phyloP scores from a whole-genome alignment of 2,113 vertebrate species.

The Pelmatolapia mariae region DNA sequence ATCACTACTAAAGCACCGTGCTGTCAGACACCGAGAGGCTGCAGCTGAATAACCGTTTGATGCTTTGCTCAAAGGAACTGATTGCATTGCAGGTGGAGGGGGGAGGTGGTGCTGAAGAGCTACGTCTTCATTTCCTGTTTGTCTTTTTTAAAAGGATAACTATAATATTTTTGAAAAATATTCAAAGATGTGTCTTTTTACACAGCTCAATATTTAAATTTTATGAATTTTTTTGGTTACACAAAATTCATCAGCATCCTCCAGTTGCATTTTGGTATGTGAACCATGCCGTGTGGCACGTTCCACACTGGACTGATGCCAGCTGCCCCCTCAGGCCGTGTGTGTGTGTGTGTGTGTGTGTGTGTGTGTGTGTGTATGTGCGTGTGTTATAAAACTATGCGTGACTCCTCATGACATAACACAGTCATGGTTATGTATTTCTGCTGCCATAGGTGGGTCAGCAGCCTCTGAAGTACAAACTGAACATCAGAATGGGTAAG shows the following conservation, averaged over 20 bases:
- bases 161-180: neutral
- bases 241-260: neutral
- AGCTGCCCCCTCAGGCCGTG: neutral
- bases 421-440: neutral
- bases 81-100: neutral
- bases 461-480: neutral
- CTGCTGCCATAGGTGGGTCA: neutral
- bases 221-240: neutral
- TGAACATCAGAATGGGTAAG: neutral
- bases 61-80: neutral
- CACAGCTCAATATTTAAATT: neutral
- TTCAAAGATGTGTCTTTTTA: neutral
- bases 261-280: neutral
- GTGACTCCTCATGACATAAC: neutral
- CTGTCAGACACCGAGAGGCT: neutral
- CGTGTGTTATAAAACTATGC: neutral
- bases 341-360: neutral
- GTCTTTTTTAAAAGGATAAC: neutral
- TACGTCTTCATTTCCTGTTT: neutral
- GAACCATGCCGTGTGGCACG: neutral
- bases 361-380: neutral
- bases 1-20: neutral
- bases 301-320: neutral
- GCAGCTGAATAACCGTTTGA: neutral
- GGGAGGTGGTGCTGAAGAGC: neutral